A percentile compares a stretch with the other conserved stretches of the same genome.
Evolutionary conservation across 64 coral and sea anemone genomes (phyloP).

Genomic region (Montipora efflorescens): DNA sequence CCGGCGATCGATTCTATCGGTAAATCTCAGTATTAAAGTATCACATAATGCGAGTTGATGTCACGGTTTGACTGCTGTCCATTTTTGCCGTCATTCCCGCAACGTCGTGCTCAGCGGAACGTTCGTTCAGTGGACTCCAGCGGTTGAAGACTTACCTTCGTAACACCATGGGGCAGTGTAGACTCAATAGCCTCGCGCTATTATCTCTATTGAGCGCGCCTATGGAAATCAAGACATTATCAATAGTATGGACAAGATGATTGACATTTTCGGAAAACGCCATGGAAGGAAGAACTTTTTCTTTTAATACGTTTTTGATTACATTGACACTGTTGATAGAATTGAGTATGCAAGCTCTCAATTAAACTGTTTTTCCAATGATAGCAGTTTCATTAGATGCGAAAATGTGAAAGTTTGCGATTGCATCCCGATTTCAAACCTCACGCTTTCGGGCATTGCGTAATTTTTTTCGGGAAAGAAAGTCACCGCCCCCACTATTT

Average conservation of each 20-base stretch:
- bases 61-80: not conserved
- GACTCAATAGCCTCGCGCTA: too few relatives aligned
- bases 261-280: not conserved
- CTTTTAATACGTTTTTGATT: not conserved
- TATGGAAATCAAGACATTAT: too few relatives aligned
- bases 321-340: not conserved
- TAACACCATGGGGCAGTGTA: not conserved
- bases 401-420: not conserved
- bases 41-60: too few relatives aligned
- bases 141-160: not conserved
- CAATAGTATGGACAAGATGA: not conserved
- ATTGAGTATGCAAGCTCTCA: not conserved
- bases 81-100: not conserved
- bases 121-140: not conserved
- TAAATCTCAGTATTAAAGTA: too few relatives aligned
- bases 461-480: not conserved
- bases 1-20: too few relatives aligned
- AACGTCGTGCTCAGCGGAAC: not conserved
- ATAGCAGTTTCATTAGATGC: constrained; percentile 7
- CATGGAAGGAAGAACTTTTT: constrained; percentile 19
- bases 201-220: too few relatives aligned
- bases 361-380: constrained; percentile 7
- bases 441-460: not conserved
- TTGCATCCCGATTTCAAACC: not conserved
- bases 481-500: too few relatives aligned